Evolutionary conservation across 2,113 vertebrate genomes (phyloP).

Genomic region (Corythoichthys haematopterus): DNA sequence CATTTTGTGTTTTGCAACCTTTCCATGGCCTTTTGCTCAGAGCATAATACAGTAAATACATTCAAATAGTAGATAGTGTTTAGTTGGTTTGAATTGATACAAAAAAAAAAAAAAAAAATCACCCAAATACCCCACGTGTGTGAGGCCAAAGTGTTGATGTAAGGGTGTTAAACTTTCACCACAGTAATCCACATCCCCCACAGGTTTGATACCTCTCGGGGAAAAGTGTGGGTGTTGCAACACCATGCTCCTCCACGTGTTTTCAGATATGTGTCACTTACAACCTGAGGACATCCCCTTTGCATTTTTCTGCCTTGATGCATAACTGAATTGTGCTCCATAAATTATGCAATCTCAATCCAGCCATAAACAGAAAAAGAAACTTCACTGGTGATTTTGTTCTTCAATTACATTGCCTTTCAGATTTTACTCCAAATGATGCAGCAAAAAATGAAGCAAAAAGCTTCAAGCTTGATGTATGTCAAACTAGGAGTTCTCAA

Average conservation of each 20-base stretch:
- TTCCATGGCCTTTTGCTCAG: too few species aligned
- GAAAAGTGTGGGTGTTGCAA: not conserved
- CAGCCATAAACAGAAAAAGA: constrained; percentile 16
- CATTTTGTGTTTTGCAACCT: too few species aligned
- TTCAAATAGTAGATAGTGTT: too few species aligned
- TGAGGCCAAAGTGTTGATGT: too few species aligned
- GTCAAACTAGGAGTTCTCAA: not conserved
- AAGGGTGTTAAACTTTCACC: too few species aligned
- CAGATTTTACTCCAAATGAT: constrained; percentile 33
- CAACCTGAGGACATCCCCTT: not conserved
- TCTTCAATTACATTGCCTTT: constrained; percentile 22
- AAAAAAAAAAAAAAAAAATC: too few species aligned
- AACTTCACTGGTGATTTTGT: constrained; percentile 14
- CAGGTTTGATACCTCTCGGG: too few species aligned
- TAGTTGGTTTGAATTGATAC: too few species aligned
- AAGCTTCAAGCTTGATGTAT: constrained; percentile 23
- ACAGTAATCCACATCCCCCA: not conserved
- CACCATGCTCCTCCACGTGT: not conserved
- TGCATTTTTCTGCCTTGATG: not conserved
- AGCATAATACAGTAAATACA: too few species aligned
- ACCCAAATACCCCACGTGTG: too few species aligned
- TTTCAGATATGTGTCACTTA: not conserved
- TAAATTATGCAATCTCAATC: constrained; percentile 18
- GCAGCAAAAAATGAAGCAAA: constrained; percentile 23
- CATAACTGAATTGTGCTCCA: not conserved